These are phyloP conservation scores for Congeria kusceri DNA, from an alignment of 2,888 invertebrate genomes.

Conservation along the genomic window DNA sequence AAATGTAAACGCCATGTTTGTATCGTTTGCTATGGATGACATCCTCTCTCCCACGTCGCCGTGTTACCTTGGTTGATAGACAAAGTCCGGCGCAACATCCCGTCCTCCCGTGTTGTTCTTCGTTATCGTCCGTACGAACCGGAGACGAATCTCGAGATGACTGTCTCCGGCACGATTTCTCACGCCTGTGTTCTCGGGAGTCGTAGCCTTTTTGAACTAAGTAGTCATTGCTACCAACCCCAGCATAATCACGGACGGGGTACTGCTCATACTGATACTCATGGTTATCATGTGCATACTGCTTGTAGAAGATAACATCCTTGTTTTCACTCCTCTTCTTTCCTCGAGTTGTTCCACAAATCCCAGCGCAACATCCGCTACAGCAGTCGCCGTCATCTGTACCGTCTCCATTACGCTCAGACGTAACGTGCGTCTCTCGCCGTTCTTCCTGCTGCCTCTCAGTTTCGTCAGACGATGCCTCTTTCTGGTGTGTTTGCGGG, in stretches of 20 bases:
- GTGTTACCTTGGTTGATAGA: not conserved
- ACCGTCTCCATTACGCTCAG: no score
- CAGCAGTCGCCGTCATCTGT: not conserved
- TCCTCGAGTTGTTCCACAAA: not conserved
- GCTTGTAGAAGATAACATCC: not conserved
- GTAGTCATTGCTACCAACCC: not conserved
- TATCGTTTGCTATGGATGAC: no score
- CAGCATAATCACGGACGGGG: constrained; percentile 1
- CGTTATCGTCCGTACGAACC: not conserved
- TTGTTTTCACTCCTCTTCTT: not conserved
- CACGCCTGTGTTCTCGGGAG: not conserved
- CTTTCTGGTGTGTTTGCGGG: not conserved
- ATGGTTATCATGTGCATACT: not conserved
- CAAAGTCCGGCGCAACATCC: constrained; percentile 3
- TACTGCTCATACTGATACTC: not conserved
- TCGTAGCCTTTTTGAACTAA: not conserved
- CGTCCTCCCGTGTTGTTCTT: not conserved
- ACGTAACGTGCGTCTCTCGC: no score
- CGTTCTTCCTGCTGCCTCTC: not conserved
- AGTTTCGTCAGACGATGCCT: not conserved
- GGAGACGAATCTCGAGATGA: not conserved
- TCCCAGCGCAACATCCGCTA: not conserved
- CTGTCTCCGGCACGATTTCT: not conserved
- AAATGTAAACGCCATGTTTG: no score
- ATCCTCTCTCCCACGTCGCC: no score